Evolutionary conservation across 2,113 vertebrate species (phyloP).

Genomic region (Equus quagga): DNA sequence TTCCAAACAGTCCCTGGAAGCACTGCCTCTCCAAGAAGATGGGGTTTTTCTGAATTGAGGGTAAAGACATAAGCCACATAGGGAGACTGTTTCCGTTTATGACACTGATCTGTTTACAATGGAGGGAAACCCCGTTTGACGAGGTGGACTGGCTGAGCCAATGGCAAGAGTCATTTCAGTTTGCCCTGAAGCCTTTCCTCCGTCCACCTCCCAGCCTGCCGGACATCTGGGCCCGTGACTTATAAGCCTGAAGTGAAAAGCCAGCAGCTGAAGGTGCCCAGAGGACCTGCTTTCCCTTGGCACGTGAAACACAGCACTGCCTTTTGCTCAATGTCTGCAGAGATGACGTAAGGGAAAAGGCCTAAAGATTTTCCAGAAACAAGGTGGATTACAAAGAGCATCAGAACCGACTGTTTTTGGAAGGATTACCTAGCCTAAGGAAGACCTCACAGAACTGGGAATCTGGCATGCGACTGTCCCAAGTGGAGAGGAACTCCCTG

Average conservation of each 20-base stretch:
- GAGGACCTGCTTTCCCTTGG: constrained; percentile 54
- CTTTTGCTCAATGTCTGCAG: constrained; percentile 39
- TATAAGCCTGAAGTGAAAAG: constrained; percentile 64
- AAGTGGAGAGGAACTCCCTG: not conserved
- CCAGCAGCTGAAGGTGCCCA: not conserved
- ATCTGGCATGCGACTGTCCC: not conserved
- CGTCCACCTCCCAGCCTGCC: constrained; percentile 60
- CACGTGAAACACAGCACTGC: not conserved
- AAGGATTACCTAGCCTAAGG: not conserved
- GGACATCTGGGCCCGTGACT: not conserved
- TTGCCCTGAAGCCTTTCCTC: constrained; percentile 63
- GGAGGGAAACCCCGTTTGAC: constrained; percentile 75
- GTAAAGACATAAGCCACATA: constrained; percentile 72
- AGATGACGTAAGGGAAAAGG: constrained; percentile 17
- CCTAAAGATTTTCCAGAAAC: constrained; percentile 62
- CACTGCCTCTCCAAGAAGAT: constrained; percentile 71
- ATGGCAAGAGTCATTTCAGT: constrained; percentile 75
- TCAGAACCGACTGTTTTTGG: not conserved
- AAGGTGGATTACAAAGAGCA: constrained; percentile 25
- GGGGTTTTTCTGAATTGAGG: constrained; percentile 75
- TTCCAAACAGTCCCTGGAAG: constrained; percentile 76
- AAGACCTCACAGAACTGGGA: not conserved
- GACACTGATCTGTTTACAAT: constrained; percentile 79
- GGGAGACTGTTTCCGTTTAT: constrained; percentile 75
- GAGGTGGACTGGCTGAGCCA: constrained; percentile 66